These are phyloP conservation scores for Paracanthobrama guichenoti DNA, from an alignment of 2,113 vertebrate genomes.

Conservation along the genomic window DNA sequence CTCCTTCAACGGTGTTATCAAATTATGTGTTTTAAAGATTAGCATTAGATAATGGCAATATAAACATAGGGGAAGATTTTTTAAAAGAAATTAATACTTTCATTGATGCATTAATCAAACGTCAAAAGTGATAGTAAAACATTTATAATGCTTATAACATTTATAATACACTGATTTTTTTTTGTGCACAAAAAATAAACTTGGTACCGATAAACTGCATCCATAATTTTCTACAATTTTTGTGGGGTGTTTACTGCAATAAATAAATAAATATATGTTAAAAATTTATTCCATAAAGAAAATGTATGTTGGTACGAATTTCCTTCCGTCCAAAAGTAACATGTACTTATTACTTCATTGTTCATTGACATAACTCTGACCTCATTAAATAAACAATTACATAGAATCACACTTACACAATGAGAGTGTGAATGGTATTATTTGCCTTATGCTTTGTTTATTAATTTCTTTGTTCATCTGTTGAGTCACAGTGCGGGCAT, in stretches of 20 bases:
- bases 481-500: constrained; percentile 17
- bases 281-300: no score
- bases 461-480: constrained; percentile 19
- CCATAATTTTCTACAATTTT: no score
- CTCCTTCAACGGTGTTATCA: neutral
- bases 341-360: neutral
- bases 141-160: neutral
- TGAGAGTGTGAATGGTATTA: constrained; percentile 12
- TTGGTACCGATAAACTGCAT: no score
- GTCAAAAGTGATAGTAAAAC: neutral
- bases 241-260: no score
- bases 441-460: constrained; percentile 17
- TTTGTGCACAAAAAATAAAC: no score
- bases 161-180: neutral
- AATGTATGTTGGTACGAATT: no score
- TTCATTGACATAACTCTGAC: neutral
- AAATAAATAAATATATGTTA: no score
- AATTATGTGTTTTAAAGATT: neutral
- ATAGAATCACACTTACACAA: neutral
- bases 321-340: neutral
- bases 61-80: neutral
- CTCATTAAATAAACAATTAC: constrained; percentile 12
- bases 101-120: neutral
- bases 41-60: neutral
- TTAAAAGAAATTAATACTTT: neutral